Evolutionary conservation across 2,888 invertebrate genomes (phyloP), one percentile per base, ranked within the genome.

Genomic region (Dyspetes luteomarginatus): DNA sequence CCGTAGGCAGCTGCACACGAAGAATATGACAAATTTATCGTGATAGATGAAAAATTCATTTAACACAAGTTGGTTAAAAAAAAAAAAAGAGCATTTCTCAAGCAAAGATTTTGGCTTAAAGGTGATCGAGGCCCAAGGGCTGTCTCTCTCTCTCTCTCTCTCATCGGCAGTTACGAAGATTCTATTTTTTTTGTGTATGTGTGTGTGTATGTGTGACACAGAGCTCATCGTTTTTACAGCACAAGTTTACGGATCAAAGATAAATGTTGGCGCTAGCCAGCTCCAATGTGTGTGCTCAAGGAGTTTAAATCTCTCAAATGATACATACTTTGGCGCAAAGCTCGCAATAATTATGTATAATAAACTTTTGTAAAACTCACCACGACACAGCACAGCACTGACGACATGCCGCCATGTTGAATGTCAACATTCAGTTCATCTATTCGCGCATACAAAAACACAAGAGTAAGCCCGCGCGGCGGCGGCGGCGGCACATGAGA

Each of bases 311-410:
- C 45, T 67, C 58, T 71, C 69, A 56, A 56, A 69, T 81, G 24
- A 22, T 75, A 60, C 73, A 81, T 79, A 62, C 28, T 74, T 73
- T 50, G 58, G 74, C 62, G 68, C 78, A 85, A 87, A 87, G 84
- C 86, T 87, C 84, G 83, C 83, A 85, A 85, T 78, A 83, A 68
- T 72, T 72, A 55, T 55, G 52, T 76, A 62, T 50, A 79, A 82
- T 78, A 79, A 85, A 84, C 81, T 91, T 90, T 91, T 91, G 90
- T 91, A 93, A 93, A 94, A 96, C 97, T 96, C 95, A 97, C 97
- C 97, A 97, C 97, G 96, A 97, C 96, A 97, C 97, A 97, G 97
- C 97, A 97, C 95, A 96, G 96, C 97, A 97, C 97, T 96, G 96
- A 96, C 96, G 96, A 96, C 97, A 96, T 96, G 96, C 96, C 97